A percentile compares a stretch with the other conserved stretches of the same genome.
Conservation (phyloP, 2,797 vertebrate genomes). For the Lepus townsendii region DNA sequence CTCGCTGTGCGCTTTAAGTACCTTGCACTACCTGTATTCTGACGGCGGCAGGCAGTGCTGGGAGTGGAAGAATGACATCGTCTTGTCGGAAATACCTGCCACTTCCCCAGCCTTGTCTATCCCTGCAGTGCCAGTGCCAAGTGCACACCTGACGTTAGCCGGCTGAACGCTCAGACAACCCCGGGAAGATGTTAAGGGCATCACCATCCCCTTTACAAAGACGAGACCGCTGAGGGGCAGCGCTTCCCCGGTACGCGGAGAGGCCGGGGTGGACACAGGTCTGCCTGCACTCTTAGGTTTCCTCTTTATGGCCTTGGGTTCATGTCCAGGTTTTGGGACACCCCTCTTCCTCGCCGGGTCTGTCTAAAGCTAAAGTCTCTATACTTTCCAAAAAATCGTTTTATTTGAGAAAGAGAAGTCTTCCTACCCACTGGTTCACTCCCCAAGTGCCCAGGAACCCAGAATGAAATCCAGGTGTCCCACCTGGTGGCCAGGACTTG, state of each 20-base stretch:
- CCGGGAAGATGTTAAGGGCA: neutral
- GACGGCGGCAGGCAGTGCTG: too few relatives aligned
- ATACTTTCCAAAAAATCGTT: neutral
- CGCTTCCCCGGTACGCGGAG: neutral
- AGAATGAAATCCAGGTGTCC: too few relatives aligned
- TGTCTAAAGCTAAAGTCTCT: neutral
- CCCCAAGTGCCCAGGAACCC: too few relatives aligned
- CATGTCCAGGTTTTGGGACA: neutral
- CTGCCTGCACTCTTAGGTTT: neutral
- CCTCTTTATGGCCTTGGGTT: neutral
- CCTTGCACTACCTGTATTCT: neutral
- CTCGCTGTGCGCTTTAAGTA: neutral
- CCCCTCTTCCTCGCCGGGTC: neutral
- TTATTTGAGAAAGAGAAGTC: too few relatives aligned
- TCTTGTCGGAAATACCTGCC: conserved; percentile 3
- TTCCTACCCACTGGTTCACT: too few relatives aligned
- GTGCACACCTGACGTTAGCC: neutral
- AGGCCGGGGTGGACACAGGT: neutral
- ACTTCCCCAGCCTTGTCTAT: neutral
- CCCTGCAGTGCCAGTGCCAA: neutral
- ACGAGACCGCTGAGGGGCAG: neutral
- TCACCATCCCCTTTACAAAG: neutral
- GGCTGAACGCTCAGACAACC: neutral
- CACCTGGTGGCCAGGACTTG: too few relatives aligned
- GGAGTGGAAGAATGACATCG: neutral